Evolutionary conservation across 2,797 vertebrate species (phyloP).

Genomic region (Poeciliopsis paucimaculata): DNA sequence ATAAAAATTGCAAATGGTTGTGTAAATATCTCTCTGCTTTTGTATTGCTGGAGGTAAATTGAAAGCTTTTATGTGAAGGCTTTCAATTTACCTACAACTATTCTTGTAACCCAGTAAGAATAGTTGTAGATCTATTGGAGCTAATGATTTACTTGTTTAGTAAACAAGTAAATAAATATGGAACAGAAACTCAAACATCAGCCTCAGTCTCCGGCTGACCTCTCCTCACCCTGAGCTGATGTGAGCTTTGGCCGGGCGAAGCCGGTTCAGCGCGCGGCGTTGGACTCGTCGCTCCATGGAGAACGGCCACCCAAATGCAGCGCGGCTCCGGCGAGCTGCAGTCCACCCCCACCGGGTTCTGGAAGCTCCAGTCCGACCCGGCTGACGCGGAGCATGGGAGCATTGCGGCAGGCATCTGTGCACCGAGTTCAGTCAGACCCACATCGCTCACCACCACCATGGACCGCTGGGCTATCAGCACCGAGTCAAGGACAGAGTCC

Average conservation of each 20-base stretch:
- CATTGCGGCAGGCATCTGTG: conserved; percentile 76
- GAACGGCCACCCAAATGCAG: conserved; percentile 92
- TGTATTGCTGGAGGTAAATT: no score
- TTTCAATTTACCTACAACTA: no score
- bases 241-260: conserved; percentile 40
- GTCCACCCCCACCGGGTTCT: conserved; percentile 90
- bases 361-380: conserved; percentile 86
- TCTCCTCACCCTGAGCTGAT: conserved; percentile 73
- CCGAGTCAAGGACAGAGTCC: conserved; percentile 28
- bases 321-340: conserved; percentile 93
- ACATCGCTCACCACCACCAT: conserved; percentile 65
- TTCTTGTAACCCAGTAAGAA: no score
- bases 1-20: no score
- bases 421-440: conserved; percentile 52
- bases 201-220: conserved; percentile 1
- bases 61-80: no score
- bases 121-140: no score
- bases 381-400: conserved; percentile 63
- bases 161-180: no score
- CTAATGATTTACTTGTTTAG: no score
- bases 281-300: conserved; percentile 66
- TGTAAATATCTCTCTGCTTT: no score
- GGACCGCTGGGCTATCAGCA: conserved; percentile 26
- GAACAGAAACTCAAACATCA: not conserved
- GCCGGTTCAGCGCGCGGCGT: conserved; percentile 25